Evolutionary conservation across 2,113 vertebrate species (phyloP).

Genomic region (Atlantisia rogersi): DNA sequence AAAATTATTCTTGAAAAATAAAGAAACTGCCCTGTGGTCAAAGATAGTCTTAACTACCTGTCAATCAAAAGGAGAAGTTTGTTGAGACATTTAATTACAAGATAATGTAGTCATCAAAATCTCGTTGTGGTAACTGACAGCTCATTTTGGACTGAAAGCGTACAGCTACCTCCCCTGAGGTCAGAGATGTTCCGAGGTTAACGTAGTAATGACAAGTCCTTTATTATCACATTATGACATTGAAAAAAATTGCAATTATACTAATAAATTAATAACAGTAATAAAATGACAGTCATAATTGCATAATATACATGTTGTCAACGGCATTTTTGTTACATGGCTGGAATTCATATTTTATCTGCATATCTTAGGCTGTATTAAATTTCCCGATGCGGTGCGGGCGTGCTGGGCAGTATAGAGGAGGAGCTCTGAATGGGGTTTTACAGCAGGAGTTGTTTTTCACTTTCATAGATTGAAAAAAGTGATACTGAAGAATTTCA

Average conservation of each 20-base stretch:
- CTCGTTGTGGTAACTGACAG: slow-evolving; percentile 83
- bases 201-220: slow-evolving; percentile 85
- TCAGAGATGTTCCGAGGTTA: slow-evolving; percentile 81
- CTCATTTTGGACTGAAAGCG: slow-evolving; percentile 82
- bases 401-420: neutral
- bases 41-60: slow-evolving; percentile 83
- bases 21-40: slow-evolving; percentile 85
- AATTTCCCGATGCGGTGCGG: slow-evolving; percentile 37
- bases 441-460: neutral
- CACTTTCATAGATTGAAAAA: neutral
- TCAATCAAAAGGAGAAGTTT: slow-evolving; percentile 85
- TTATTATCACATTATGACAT: slow-evolving; percentile 84
- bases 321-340: slow-evolving; percentile 76
- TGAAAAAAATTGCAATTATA: slow-evolving; percentile 83
- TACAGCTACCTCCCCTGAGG: slow-evolving; percentile 77
- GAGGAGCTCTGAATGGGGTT: neutral
- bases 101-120: slow-evolving; percentile 85
- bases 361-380: slow-evolving; percentile 62
- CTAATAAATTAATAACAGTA: slow-evolving; percentile 86
- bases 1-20: slow-evolving; percentile 79
- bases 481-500: neutral
- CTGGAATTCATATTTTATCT: slow-evolving; percentile 77
- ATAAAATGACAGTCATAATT: slow-evolving; percentile 85
- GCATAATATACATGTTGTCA: slow-evolving; percentile 84
- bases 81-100: slow-evolving; percentile 88